Percentiles rank a stretch among this genome's conserved stretches.
Conservation (phyloP, 2,113 vertebrate species). For the Vombatus ursinus region DNA sequence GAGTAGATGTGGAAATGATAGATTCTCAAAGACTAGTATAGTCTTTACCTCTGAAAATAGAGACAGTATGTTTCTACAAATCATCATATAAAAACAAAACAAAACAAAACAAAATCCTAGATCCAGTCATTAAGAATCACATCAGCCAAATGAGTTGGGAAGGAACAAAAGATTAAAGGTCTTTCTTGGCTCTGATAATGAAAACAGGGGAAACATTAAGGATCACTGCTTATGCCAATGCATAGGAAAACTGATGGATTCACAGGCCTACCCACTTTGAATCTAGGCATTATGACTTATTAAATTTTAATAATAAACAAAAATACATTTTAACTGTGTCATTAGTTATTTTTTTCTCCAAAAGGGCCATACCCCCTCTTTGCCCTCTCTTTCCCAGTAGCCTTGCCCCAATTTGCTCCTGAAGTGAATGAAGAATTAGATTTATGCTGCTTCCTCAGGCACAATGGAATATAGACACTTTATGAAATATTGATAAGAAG, state of each 20-base stretch:
- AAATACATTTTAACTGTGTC: constrained; percentile 20
- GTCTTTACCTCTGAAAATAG: not conserved
- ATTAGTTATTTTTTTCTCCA: not conserved
- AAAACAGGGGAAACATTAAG: not conserved
- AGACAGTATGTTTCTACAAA: not conserved
- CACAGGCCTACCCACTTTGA: constrained; percentile 1
- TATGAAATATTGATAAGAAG: constrained; percentile 32
- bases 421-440: constrained; percentile 38
- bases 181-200: not conserved
- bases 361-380: not conserved
- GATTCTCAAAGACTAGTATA: not conserved
- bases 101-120: not conserved
- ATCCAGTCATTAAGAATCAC: not conserved
- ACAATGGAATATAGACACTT: not conserved
- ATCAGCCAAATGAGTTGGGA: not conserved
- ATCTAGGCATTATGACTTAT: not conserved
- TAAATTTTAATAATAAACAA: constrained; percentile 27
- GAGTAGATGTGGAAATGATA: not conserved
- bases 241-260: not conserved
- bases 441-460: not conserved
- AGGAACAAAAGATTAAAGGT: constrained; percentile 4
- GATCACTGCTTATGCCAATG: not conserved
- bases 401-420: not conserved
- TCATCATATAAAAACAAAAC: not conserved
- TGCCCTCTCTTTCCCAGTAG: not conserved